These are phyloP conservation scores for Planiliza haematocheilus DNA, from an alignment of 2,113 vertebrate genomes.

Conservation along the genomic window DNA sequence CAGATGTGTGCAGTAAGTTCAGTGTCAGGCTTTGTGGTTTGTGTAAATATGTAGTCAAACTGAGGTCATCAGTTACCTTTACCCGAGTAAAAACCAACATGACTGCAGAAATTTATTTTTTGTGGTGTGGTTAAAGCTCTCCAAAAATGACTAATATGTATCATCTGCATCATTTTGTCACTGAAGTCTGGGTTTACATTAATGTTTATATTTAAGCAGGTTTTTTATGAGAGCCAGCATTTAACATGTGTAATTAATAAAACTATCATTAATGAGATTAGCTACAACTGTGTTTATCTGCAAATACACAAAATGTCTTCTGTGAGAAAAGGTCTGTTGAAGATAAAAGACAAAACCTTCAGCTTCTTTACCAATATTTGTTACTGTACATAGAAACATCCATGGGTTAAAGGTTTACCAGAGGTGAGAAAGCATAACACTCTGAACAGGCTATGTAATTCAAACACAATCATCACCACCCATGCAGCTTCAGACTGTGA, in stretches of 20 bases:
- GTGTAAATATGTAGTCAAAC: not conserved
- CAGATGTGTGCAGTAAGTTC: not conserved
- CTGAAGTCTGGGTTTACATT: too few species aligned
- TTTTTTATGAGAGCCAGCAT: not conserved
- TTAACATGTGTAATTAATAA: too few species aligned
- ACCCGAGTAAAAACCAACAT: too few species aligned
- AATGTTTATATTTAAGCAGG: not conserved
- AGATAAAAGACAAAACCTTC: not conserved
- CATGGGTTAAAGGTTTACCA: too few species aligned
- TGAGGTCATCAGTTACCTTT: not conserved
- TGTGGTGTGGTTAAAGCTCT: too few species aligned
- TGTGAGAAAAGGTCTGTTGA: not conserved
- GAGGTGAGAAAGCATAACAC: too few species aligned
- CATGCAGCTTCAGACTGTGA: constrained; percentile 58
- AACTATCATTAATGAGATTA: not conserved
- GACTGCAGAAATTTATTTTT: too few species aligned
- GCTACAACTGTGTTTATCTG: constrained; percentile 1
- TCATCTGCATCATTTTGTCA: not conserved
- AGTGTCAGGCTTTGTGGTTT: too few species aligned
- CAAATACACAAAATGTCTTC: too few species aligned
- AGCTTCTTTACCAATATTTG: too few species aligned
- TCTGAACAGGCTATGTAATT: not conserved
- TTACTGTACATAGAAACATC: too few species aligned
- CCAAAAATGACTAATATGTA: too few species aligned
- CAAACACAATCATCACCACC: constrained; percentile 27